Evolutionary conservation across 2,113 vertebrate species (phyloP).

Genomic region (Crotalus viridis): DNA sequence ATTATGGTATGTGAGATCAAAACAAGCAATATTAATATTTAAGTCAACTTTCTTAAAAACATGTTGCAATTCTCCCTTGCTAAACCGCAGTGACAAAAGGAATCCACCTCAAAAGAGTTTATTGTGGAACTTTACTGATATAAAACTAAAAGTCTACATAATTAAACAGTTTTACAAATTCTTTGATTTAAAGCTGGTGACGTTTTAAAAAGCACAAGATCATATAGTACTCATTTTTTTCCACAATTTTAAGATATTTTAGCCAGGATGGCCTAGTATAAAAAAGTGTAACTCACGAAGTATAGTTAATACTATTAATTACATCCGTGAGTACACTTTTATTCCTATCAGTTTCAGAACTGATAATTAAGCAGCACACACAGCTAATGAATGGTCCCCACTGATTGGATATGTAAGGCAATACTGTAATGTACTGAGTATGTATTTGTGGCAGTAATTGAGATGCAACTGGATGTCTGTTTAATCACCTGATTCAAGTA

Average conservation of each 20-base stretch:
- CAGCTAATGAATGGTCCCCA: slow-evolving; percentile 55
- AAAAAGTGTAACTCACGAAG: slow-evolving; percentile 51
- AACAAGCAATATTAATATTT: not conserved
- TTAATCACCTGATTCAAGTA: slow-evolving; percentile 73
- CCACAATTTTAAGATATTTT: slow-evolving; percentile 69
- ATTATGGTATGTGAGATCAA: not conserved
- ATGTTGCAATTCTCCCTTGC: not conserved
- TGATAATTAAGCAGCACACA: slow-evolving; percentile 44
- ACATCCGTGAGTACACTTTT: slow-evolving; percentile 62
- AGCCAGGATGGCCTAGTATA: slow-evolving; percentile 53
- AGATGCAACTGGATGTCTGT: slow-evolving; percentile 51
- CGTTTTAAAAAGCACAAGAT: slow-evolving; percentile 58
- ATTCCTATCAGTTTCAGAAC: slow-evolving; percentile 59
- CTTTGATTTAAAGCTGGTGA: slow-evolving; percentile 70
- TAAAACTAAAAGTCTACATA: slow-evolving; percentile 62
- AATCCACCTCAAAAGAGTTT: slow-evolving; percentile 2
- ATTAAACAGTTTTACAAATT: slow-evolving; percentile 70
- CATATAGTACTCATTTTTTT: slow-evolving; percentile 60
- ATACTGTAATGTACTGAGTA: slow-evolving; percentile 47
- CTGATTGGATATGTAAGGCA: slow-evolving; percentile 62
- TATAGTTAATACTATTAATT: slow-evolving; percentile 55
- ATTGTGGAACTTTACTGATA: slow-evolving; percentile 53
- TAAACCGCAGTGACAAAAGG: not conserved
- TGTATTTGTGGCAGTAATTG: slow-evolving; percentile 57
- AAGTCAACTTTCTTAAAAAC: not conserved